Base-by-base conservation (phyloP, 2,888 invertebrate species). In the Drosophila merina region DNA sequence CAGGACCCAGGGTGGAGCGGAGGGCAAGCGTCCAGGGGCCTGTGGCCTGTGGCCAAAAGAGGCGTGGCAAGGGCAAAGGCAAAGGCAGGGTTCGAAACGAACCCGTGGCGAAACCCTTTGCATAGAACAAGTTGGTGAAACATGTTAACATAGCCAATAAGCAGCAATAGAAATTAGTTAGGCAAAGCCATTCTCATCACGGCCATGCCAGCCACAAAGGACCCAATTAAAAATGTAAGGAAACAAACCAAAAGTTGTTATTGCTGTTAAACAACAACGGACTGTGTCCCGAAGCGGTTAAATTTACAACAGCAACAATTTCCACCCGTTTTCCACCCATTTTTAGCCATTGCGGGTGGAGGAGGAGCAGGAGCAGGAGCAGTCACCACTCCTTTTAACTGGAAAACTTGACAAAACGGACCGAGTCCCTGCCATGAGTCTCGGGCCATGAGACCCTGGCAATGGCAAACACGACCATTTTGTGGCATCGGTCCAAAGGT, bases 241-340 rank as follows among this genome's bases (percentile, higher is more conserved):
- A 81, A 89, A 88, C 83, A 88, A 85, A 79, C 72, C 89, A 88
- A 87, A 88, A 81, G 81, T 87, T 87, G 86, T 88, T 88, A 76
- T 87, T 87, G 76, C 78, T 76, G 77, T 84, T 78, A 67, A 76
- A 81, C 77, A 84, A 82, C 86, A 83, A 81, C 79, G 77, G 77
- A 89, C 74, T 81, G 85, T 90, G 86, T 89, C 90, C 90, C 90
- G 89, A 85, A 91, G 90, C 91, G 90, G 86, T 90, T 88, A 87
- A 89, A 89, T 83, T 80, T 83, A 89, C 89, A 90, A 88, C 86
- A 88, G 75, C 76, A 76, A 77, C 81, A 75, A 68, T 59, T 69
- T 70, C 77, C 64, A 72, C 66, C 69, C 74, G 68, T 59, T 50
- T 44, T 26, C 28, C 28, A 31, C 20, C 42, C 47, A 40, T 40